Evolutionary conservation across 2,888 invertebrate species (phyloP), one percentile per base, ranked within the genome.

Genomic region (Linnaemya vulpina): DNA sequence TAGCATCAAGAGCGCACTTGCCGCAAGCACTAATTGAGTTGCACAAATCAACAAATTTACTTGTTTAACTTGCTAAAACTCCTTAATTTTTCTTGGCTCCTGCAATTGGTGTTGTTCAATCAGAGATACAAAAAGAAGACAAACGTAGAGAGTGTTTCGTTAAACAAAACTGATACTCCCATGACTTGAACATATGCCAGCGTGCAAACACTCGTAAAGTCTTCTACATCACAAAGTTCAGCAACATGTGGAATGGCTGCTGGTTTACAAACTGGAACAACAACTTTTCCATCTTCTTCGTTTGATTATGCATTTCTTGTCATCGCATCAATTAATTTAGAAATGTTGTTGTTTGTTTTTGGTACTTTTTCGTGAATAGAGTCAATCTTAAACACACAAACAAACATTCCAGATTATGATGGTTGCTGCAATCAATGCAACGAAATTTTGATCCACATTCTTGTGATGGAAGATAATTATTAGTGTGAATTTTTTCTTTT

Each of bases 151-250:
- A 40, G 5, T 30, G 5, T 30, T 30, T 30, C 3, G 5, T 30
- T 3, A 30, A 30, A 5, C 2, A 30, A 2, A 62, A 63, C 91
- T 90, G 87, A 92, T 91, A 89, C 88, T 86, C 93, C 92, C 89
- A 92, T 89, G 0, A 92, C 92, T 82, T 91, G 91, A 87, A 93
- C 93, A 83, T 90, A 89, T 86, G 93, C 93, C 15, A 93, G 71
- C 1, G 88, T 89, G 86, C 90, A 91, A 13, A 3, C 38, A 1
- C 10, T 40, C 3, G 3, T 10, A 8, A 3, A 55, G 40, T 22
- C 90, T n/a, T n/a, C n/a, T n/a, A n/a, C 88, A 58, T 87, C 79
- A 75, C 94, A 94, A 11, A 87, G 67, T 17, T 87, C 87, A 2
- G 88, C 89, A 22, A 87, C 68, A 79, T 86, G 51, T 63, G 49